Evolutionary conservation across 1,140 invertebrate genomes (phyloP), one percentile per base, ranked within the genome.

Genomic region (Lethrus apterus): DNA sequence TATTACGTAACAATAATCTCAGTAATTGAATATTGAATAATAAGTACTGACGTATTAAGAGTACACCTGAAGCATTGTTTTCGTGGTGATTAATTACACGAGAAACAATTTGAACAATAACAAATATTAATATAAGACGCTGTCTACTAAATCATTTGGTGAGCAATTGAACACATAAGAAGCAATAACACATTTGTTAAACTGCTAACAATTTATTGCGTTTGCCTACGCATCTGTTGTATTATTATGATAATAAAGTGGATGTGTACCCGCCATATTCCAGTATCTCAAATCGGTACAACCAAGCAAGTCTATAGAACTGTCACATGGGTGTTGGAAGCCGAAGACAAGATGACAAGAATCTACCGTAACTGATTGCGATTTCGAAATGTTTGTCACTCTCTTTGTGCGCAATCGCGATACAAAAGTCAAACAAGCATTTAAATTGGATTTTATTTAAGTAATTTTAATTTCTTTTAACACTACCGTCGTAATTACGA

Each of bases 221-320:
- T 17, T 36, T 36, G 34, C 34, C 34, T 36, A 36, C 34, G 34
- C 11, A 36, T 36, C 34, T n/a, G n/a, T 36, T 20, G 23, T 41
- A 4, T 21, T 41, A 26, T 26, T 44, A 44, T 44, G 43, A 34
- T 44, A 44, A 44, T 44, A 18, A 34, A 14, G 23, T 29, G 24
- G 24, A n/a, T 7, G n/a, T 8, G 24, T 7, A n/a, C 7, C 24
- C 24, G 24, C 24, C n/a, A n/a, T n/a, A n/a, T 29, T 29, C 7
- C 24, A n/a, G 24, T 29, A 29, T 29, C 24, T 29, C 24, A 29
- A n/a, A 29, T 29, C 24, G n/a, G 24, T n/a, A 29, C 24, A 29
- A 7, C 24, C 7, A n/a, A n/a, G n/a, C n/a, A n/a, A n/a, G n/a
- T 41, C 38, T 13, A 41, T 41, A 41, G 19, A 41, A 24, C 10